phyloP scores from a whole-genome alignment of 2,113 vertebrate genomes.

The Pterocles orientalis region DNA sequence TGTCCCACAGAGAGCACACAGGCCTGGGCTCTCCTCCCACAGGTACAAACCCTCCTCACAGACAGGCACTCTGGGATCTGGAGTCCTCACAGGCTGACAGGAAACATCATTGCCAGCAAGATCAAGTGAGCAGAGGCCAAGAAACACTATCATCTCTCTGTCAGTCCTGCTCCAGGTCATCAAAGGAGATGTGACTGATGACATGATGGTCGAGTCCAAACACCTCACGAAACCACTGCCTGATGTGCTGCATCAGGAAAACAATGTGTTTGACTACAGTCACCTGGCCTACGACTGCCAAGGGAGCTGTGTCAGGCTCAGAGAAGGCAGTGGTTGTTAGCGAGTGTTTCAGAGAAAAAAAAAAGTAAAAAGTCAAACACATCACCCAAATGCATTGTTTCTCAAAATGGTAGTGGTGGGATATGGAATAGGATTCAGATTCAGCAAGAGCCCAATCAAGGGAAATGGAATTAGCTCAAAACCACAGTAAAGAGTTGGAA shows the following conservation, averaged over 20 bases:
- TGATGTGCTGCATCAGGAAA: background rate
- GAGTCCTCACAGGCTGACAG: background rate
- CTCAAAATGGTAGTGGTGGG: background rate
- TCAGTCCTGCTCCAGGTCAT: background rate
- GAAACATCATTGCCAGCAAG: background rate
- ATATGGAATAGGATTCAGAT: background rate
- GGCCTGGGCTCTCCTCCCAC: background rate
- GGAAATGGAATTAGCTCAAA: background rate
- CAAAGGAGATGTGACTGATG: background rate
- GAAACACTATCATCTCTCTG: background rate
- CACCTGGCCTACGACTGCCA: background rate
- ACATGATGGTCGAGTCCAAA: background rate
- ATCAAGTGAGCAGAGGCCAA: background rate
- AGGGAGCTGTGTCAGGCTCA: background rate
- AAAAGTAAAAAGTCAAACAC: background rate
- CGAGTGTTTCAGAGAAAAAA: background rate
- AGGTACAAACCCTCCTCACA: background rate
- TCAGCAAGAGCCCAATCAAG: background rate
- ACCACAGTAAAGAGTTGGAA: background rate
- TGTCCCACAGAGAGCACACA: rapidly evolving
- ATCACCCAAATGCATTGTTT: background rate
- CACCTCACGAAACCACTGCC: background rate
- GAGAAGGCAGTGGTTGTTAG: background rate
- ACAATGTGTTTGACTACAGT: background rate
- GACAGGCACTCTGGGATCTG: background rate